Conservation (phyloP, 2,113 vertebrate genomes). For the Cyanoderma ruficeps region DNA sequence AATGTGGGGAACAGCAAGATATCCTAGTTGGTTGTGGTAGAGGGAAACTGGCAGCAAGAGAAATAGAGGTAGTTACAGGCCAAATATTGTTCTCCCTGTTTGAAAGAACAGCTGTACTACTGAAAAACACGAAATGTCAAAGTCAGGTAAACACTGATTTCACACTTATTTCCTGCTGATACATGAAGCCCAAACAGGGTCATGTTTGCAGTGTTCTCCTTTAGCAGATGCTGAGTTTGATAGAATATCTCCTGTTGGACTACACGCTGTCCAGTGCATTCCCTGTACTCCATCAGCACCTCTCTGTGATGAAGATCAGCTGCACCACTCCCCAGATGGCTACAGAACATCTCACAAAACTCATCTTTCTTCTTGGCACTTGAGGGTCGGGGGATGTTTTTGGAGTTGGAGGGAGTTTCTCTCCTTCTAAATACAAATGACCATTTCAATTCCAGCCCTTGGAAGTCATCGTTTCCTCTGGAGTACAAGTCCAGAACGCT, state of each 20-base stretch:
- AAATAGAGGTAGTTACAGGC: neutral
- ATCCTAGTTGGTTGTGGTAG: neutral
- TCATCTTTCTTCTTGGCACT: neutral
- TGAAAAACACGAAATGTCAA: neutral
- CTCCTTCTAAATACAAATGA: neutral
- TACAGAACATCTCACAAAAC: neutral
- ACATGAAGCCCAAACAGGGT: neutral
- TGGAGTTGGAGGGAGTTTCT: neutral
- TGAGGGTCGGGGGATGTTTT: neutral
- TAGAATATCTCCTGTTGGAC: neutral
- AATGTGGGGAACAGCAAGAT: neutral
- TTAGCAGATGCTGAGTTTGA: neutral
- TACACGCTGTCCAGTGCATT: neutral
- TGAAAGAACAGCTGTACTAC: neutral
- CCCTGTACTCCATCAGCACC: neutral
- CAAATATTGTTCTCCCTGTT: neutral
- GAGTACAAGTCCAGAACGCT: neutral
- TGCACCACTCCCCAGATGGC: neutral
- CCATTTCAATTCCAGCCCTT: neutral
- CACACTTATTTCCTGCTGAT: neutral
- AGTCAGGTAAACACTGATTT: neutral
- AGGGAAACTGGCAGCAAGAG: neutral
- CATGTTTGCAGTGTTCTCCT: neutral
- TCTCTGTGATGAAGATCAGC: constrained; percentile 27
- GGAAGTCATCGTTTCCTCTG: neutral